Conservation (phyloP, 1,140 invertebrate genomes). For the Calephelis nemesis region DNA sequence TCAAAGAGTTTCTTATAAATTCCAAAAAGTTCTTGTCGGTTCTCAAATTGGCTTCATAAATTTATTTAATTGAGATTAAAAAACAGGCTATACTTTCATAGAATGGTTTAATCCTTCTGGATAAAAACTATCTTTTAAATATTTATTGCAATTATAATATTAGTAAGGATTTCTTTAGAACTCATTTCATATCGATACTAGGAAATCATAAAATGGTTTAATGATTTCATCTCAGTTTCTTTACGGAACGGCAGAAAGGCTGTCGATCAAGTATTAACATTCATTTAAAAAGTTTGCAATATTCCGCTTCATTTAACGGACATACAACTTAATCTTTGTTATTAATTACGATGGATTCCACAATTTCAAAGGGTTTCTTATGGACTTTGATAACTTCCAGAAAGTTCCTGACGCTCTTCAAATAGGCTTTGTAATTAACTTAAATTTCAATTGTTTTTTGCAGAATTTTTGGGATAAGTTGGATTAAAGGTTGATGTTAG, state of each 20-base stretch:
- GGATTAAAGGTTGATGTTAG: neutral
- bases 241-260: too few species aligned
- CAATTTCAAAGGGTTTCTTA: slow-evolving; percentile 9
- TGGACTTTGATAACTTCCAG: slow-evolving; percentile 6
- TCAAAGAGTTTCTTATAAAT: slow-evolving; percentile 1
- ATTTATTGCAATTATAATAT: too few species aligned
- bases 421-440: slow-evolving; percentile 9
- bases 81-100: too few species aligned
- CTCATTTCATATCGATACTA: too few species aligned
- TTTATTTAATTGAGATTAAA: too few species aligned
- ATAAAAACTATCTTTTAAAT: too few species aligned
- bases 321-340: slow-evolving; percentile 9
- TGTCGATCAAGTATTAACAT: too few species aligned
- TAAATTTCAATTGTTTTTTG: slow-evolving; percentile 2
- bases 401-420: neutral
- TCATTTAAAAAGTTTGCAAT: too few species aligned
- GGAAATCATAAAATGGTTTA: too few species aligned
- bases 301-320: neutral
- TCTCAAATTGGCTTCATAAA: neutral
- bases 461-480: slow-evolving; percentile 1
- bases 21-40: neutral
- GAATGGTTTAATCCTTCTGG: too few species aligned
- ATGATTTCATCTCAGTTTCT: too few species aligned
- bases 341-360: neutral
- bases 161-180: too few species aligned